Evolutionary conservation across 2,888 invertebrate genomes (phyloP), one percentile per base, ranked within the genome.

Genomic region (Drosophila putrida): DNA sequence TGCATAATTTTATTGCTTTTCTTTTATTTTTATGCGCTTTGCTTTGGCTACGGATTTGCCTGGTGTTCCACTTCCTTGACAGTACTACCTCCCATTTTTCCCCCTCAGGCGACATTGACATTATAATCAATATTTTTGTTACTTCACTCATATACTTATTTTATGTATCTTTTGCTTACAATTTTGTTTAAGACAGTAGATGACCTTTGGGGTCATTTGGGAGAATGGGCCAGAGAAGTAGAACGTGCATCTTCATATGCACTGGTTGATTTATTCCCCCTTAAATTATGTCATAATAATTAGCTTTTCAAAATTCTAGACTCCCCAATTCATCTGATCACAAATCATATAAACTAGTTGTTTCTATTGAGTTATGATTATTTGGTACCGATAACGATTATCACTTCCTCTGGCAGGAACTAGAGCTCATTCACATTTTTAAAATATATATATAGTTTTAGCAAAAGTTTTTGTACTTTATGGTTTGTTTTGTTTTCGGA

Each of bases 1-100:
- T 88, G 86, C 87, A 88, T 88, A 86, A 86, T 86, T 86, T 86
- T 86, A 88, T 86, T 88, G 84, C 81, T 88, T 88, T 86, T 86
- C 84, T 86, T 88, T 85, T 83, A 82, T 83, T 86, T 86, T 85
- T 86, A 83, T 88, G 81, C 75, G 83, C 65, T 68, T 75, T 67
- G 76, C 78, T 62, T 63, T 20, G 39, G 69, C 71, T 49, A 41
- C 28, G 27, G 47, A 61, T 61, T 73, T 41, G 75, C 72, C 77
- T 71, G 63, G 66, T 75, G 78, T 62, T 64, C 62, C 71, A 75
- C 66, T 70, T 76, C 67, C 67, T 54, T 13, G 25, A 10, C 27
- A 13, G 11, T n/a, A 33, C 10, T 9, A 50, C 27, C 39, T 11
- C 6, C 28, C 36, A 20, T 25, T n/a, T 6, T 4, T 11, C 43